Conservation (phyloP, 1,140 invertebrate species). For the Tyrophagus putrescentiae region DNA sequence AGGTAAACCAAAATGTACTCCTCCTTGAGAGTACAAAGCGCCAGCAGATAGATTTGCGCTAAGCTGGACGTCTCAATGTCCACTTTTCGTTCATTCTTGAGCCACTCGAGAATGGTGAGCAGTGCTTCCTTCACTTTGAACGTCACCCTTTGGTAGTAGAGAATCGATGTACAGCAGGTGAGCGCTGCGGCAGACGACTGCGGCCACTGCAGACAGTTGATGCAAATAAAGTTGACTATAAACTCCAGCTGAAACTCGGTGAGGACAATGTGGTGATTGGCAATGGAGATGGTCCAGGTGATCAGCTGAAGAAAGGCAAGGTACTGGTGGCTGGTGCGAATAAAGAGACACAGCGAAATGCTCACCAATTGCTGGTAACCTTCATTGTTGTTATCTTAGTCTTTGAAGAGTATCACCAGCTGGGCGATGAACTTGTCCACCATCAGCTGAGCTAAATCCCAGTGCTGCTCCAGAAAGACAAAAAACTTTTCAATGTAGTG, state of each 20-base stretch:
- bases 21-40: slow-evolving; percentile 17
- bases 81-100: slow-evolving; percentile 18
- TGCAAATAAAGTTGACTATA: slow-evolving; percentile 17
- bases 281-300: neutral
- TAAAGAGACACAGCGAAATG: neutral
- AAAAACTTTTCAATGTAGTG: neutral
- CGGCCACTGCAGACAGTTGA: neutral
- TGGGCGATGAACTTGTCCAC: neutral
- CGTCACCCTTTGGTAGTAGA: slow-evolving; percentile 16
- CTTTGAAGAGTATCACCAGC: slow-evolving; percentile 10
- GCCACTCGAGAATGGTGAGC: slow-evolving; percentile 14
- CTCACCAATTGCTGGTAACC: neutral
- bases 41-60: slow-evolving; percentile 22
- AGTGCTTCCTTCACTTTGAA: slow-evolving; percentile 3
- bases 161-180: slow-evolving; percentile 16
- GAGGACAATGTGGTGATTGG: slow-evolving; percentile 11
- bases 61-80: slow-evolving; percentile 20
- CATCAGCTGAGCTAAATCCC: neutral
- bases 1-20: too few relatives aligned
- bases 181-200: neutral
- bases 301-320: slow-evolving; percentile 1
- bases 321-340: neutral
- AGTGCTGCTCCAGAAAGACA: neutral
- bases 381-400: slow-evolving; percentile 1
- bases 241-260: slow-evolving; percentile 10